Percentiles rank a stretch among this genome's conserved stretches.
Evolutionary conservation across 2,888 invertebrate genomes (phyloP).

Genomic region (Syritta pipiens): DNA sequence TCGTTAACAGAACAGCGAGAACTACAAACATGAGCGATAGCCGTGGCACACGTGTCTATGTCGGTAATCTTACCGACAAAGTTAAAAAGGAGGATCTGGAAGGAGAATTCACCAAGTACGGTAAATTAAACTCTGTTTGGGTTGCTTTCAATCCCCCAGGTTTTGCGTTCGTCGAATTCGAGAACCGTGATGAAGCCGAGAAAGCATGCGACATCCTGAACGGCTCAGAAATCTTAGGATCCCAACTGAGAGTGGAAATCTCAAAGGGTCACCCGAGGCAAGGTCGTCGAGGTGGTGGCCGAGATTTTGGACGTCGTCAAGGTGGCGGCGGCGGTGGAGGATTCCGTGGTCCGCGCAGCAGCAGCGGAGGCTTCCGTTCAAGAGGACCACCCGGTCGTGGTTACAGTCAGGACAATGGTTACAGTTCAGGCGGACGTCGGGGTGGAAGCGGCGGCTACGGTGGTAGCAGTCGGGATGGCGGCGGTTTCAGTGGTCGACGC

Average conservation of each 20-base stretch:
- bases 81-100: conserved; percentile 96
- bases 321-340: conserved; percentile 81
- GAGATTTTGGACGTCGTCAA: conserved; percentile 79
- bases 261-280: conserved; percentile 89
- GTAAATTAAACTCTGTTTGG: conserved; percentile 95
- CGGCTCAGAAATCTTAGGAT: conserved; percentile 92
- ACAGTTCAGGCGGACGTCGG: conserved; percentile 66
- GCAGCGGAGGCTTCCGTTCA: conserved; percentile 80
- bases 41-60: conserved; percentile 90
- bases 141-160: conserved; percentile 95
- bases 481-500: conserved; percentile 79
- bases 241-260: conserved; percentile 92
- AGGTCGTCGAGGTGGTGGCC: conserved; percentile 81
- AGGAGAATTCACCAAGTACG: conserved; percentile 93
- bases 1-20: conserved; percentile 12
- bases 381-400: conserved; percentile 78
- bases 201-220: conserved; percentile 92
- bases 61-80: conserved; percentile 92
- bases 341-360: conserved; percentile 79
- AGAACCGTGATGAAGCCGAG: conserved; percentile 92
- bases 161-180: conserved; percentile 96
- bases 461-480: conserved; percentile 74
- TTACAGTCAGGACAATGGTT: conserved; percentile 63
- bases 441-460: conserved; percentile 69
- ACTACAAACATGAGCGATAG: conserved; percentile 76